These are phyloP conservation scores for Tipula unca DNA, from an alignment of 2,888 invertebrate species.

Conservation along the genomic window DNA sequence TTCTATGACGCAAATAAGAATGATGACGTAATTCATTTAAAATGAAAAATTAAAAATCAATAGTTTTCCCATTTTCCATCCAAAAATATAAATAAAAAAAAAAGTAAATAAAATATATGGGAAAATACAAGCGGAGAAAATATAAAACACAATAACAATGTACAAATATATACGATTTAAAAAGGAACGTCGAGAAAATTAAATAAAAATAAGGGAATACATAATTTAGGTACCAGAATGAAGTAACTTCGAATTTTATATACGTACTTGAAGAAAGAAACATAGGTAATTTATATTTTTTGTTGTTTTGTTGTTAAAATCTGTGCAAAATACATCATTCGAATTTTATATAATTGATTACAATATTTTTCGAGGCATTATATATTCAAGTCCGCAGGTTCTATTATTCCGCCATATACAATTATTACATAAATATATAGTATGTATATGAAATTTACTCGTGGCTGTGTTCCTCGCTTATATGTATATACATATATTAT, in stretches of 20 bases:
- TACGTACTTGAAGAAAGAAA: background rate
- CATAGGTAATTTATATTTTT: background rate
- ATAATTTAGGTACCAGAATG: background rate
- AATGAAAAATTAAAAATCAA: constrained; percentile 2
- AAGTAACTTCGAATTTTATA: too few species aligned
- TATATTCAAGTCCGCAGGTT: background rate
- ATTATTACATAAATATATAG: too few species aligned
- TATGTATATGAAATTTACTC: too few species aligned
- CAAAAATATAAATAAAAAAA: background rate
- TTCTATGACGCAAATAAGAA: background rate
- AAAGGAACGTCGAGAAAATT: background rate
- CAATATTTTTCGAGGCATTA: background rate
- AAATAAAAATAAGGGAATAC: background rate
- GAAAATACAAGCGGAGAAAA: background rate
- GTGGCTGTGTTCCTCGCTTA: too few species aligned
- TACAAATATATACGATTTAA: background rate
- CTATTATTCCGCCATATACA: too few species aligned
- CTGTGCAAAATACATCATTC: background rate
- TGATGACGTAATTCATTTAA: background rate
- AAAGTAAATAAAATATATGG: background rate
- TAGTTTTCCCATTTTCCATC: background rate
- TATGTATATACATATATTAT: background rate
- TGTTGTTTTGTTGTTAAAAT: background rate
- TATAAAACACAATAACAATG: background rate
- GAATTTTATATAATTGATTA: background rate